These are phyloP conservation scores for Macrosteles quadrilineatus DNA, from an alignment of 1,140 invertebrate species.

Conservation along the genomic window DNA sequence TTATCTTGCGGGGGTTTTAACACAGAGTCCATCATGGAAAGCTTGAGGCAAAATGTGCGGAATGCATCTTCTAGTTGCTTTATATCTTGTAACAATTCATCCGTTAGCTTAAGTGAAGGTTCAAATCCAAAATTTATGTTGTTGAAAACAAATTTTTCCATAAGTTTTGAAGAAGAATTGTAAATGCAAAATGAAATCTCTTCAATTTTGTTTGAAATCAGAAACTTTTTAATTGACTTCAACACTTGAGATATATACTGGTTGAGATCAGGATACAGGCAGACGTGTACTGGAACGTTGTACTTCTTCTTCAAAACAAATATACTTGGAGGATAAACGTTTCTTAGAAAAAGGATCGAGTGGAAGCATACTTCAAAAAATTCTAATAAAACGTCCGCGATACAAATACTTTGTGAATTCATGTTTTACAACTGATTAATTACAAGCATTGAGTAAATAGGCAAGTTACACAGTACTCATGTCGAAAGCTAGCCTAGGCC, in stretches of 20 bases:
- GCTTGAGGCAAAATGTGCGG: neutral
- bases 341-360: neutral
- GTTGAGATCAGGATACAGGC: neutral
- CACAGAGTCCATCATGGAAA: neutral
- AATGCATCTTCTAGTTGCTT: neutral
- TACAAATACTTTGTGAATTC: too few species aligned
- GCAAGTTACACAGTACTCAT: too few species aligned
- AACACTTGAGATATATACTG: neutral
- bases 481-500: too few species aligned
- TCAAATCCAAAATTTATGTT: neutral
- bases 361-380: conserved; percentile 17
- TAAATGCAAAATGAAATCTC: neutral
- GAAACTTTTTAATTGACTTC: neutral
- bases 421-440: too few species aligned
- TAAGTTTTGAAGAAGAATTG: neutral
- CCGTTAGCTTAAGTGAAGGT: neutral
- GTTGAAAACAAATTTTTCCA: neutral
- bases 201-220: neutral
- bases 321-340: conserved; percentile 9
- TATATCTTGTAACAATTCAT: neutral
- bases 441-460: too few species aligned
- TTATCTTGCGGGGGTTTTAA: neutral
- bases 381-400: conserved; percentile 12
- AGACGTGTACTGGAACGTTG: conserved; percentile 9
- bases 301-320: conserved; percentile 14